Conservation (phyloP, 2,888 invertebrate species). For the Cryptosula pallasiana region DNA sequence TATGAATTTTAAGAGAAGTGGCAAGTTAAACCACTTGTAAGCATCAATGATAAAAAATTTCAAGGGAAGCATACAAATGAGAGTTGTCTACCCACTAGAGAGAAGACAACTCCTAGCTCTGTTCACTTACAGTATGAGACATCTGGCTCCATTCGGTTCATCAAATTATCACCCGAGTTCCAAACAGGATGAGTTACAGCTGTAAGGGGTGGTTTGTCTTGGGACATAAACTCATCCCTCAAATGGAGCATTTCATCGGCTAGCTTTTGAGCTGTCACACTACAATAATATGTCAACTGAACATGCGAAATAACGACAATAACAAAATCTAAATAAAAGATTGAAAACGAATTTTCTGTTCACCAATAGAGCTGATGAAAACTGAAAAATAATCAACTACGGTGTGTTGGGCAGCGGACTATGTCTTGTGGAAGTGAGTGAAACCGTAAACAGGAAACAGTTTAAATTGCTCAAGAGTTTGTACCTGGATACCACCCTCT, state of each 20-base stretch:
- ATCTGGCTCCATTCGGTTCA: neutral
- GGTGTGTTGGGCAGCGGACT: too few relatives aligned
- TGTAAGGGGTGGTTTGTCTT: neutral
- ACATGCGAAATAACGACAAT: neutral
- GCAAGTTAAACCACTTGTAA: too few relatives aligned
- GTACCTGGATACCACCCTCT: too few relatives aligned
- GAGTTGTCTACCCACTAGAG: too few relatives aligned
- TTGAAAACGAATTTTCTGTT: neutral
- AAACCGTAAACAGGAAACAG: too few relatives aligned
- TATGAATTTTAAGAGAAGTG: too few relatives aligned
- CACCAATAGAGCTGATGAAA: neutral
- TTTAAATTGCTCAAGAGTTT: too few relatives aligned
- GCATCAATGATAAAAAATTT: too few relatives aligned
- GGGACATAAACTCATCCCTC: slow-evolving; percentile 11
- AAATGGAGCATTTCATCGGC: neutral
- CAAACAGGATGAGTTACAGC: neutral
- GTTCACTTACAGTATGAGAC: neutral
- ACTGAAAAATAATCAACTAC: too few relatives aligned
- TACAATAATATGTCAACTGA: neutral
- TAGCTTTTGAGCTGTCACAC: neutral
- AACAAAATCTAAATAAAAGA: neutral
- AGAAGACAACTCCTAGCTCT: too few relatives aligned
- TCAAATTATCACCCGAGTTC: neutral
- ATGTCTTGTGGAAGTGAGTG: too few relatives aligned
- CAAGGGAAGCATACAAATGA: too few relatives aligned